A percentile compares a stretch with the other conserved stretches of the same genome.
Evolutionary conservation across 2,113 vertebrate species (phyloP).

Genomic region (Zingel zingel): DNA sequence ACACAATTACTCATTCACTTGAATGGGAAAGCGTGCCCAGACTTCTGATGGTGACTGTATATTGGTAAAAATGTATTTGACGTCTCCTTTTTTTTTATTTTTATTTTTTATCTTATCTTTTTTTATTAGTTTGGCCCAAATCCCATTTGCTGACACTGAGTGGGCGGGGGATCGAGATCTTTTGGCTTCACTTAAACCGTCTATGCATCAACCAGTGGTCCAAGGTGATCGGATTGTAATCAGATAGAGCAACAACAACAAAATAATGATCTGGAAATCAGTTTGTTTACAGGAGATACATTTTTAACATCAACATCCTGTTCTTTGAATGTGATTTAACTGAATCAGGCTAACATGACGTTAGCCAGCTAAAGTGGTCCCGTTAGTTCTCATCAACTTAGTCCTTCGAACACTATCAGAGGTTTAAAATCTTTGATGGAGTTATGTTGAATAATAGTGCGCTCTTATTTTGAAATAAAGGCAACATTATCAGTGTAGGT

Average conservation of each 20-base stretch:
- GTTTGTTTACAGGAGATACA: not conserved
- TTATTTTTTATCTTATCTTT: too few relatives aligned
- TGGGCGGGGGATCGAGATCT: too few relatives aligned
- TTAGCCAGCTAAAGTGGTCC: not conserved
- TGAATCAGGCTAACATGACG: not conserved
- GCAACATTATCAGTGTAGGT: not conserved
- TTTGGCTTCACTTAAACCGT: too few relatives aligned
- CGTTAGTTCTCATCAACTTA: not conserved
- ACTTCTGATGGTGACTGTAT: too few relatives aligned
- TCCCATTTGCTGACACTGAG: too few relatives aligned
- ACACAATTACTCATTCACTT: too few relatives aligned
- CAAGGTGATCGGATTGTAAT: not conserved
- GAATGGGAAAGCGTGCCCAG: too few relatives aligned
- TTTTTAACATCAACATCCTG: slow-evolving; percentile 4
- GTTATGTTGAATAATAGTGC: not conserved
- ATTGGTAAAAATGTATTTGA: too few relatives aligned
- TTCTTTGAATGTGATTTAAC: slow-evolving; percentile 4
- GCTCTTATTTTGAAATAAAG: not conserved
- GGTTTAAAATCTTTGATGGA: too few relatives aligned
- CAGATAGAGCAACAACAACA: not conserved
- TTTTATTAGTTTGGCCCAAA: too few relatives aligned
- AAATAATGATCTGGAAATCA: not conserved
- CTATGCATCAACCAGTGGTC: not conserved
- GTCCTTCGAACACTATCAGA: not conserved
- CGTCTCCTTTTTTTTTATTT: too few relatives aligned